Conservation (phyloP, 64 coral and sea anemone species). For the Porites lutea region DNA sequence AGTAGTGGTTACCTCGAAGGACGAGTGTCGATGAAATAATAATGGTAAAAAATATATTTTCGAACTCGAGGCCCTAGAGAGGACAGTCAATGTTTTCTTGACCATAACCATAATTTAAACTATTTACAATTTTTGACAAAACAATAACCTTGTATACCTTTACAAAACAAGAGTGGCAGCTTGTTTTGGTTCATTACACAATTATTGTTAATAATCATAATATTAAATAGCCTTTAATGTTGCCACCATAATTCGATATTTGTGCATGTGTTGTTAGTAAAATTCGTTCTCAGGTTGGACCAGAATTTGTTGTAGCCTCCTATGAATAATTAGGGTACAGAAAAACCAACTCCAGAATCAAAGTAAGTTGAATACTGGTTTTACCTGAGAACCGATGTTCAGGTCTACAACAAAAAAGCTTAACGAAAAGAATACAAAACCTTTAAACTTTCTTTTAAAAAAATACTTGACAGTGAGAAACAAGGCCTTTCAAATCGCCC, state of each 20-base stretch:
- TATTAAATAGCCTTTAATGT: background rate
- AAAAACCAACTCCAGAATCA: no score
- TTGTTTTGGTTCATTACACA: background rate
- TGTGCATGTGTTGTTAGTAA: background rate
- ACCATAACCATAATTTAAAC: background rate
- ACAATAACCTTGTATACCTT: background rate
- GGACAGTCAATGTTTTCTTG: background rate
- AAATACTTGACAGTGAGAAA: no score
- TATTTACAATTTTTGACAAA: slow-evolving; percentile 13
- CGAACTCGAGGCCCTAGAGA: background rate
- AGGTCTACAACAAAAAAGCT: no score
- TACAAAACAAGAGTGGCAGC: background rate
- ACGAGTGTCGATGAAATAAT: no score
- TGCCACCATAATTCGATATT: background rate
- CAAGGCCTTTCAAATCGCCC: no score
- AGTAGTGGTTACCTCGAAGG: no score
- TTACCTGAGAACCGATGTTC: no score
- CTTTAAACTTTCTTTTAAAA: background rate
- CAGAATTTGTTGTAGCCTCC: no score
- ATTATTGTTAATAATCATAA: background rate
- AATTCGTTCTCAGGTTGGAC: no score
- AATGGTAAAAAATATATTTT: no score
- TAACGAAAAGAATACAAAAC: background rate
- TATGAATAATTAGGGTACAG: no score
- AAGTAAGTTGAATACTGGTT: no score